A percentile compares a stretch with the other conserved stretches of the same genome.
These are phyloP conservation scores for Anarsia innoxiella DNA, from an alignment of 2,888 invertebrate genomes.

Conservation along the genomic window DNA sequence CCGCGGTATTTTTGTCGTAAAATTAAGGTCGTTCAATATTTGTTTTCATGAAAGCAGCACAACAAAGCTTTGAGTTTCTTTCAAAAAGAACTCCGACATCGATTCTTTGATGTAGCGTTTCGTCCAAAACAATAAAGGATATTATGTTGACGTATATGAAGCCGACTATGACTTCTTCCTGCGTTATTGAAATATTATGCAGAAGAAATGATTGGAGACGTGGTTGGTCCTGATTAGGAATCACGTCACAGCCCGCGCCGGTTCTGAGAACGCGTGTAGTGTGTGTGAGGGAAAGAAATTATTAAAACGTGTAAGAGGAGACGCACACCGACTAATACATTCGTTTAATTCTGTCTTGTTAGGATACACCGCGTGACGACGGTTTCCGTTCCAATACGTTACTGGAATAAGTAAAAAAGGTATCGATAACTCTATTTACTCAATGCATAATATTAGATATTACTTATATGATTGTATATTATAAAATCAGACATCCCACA, in stretches of 20 bases:
- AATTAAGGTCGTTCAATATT: constrained; percentile 50
- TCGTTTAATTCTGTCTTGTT: constrained; percentile 66
- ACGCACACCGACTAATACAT: constrained; percentile 38
- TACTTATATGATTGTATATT: too few species aligned
- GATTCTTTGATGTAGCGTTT: constrained; percentile 50
- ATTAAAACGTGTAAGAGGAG: constrained; percentile 41
- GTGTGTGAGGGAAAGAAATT: constrained; percentile 58
- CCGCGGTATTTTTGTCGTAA: constrained; percentile 47
- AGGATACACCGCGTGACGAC: constrained; percentile 51
- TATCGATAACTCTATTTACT: constrained; percentile 1
- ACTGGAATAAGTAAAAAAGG: constrained; percentile 48
- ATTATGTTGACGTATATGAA: constrained; percentile 28
- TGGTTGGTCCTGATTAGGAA: constrained; percentile 53
- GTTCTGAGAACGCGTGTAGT: constrained; percentile 51
- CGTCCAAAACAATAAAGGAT: constrained; percentile 33
- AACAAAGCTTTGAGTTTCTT: constrained; percentile 44
- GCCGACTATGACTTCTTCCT: constrained; percentile 31
- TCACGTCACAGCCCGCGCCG: constrained; percentile 37
- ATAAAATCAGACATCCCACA: too few species aligned
- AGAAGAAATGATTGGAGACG: constrained; percentile 36
- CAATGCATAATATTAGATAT: not conserved
- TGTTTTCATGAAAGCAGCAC: constrained; percentile 40
- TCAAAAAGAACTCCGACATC: constrained; percentile 29
- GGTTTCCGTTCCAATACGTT: constrained; percentile 55
- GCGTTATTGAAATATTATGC: constrained; percentile 41